Evolutionary conservation across 2,797 vertebrate species (phyloP).

Genomic region (Sebastes goodei): DNA sequence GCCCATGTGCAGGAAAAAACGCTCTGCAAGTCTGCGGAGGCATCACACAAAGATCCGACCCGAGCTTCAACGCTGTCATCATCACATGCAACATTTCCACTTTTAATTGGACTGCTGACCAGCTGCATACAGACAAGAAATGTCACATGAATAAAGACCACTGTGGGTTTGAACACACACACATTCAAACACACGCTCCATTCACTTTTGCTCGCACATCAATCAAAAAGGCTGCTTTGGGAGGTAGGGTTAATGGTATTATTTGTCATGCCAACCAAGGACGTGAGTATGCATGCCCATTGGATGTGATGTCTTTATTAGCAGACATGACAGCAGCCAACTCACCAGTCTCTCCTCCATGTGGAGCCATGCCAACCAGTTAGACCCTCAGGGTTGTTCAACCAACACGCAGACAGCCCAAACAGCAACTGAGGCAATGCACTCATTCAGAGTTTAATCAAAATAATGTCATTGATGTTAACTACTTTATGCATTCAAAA

Average conservation of each 20-base stretch:
- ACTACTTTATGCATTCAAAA: not conserved
- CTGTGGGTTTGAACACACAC: slow-evolving; percentile 40
- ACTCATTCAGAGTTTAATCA: not conserved
- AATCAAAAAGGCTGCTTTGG: slow-evolving; percentile 82
- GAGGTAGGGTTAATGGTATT: slow-evolving; percentile 83
- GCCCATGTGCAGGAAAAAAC: slow-evolving; percentile 45
- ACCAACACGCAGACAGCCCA: slow-evolving; percentile 50
- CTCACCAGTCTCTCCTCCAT: slow-evolving; percentile 63
- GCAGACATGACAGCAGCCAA: slow-evolving; percentile 80
- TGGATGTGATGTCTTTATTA: slow-evolving; percentile 84
- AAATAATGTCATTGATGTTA: not conserved
- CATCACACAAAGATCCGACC: slow-evolving; percentile 21
- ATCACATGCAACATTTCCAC: slow-evolving; percentile 52
- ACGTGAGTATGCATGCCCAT: slow-evolving; percentile 72
- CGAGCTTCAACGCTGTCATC: slow-evolving; percentile 24
- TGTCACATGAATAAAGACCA: slow-evolving; percentile 65
- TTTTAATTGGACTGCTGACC: slow-evolving; percentile 64
- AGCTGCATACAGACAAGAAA: slow-evolving; percentile 61
- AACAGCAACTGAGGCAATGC: slow-evolving; percentile 25
- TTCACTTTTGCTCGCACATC: slow-evolving; percentile 72
- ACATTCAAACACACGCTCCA: slow-evolving; percentile 31
- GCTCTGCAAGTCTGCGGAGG: slow-evolving; percentile 30
- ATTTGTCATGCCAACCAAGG: slow-evolving; percentile 83
- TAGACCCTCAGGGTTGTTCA: slow-evolving; percentile 69
- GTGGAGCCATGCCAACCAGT: slow-evolving; percentile 79